Percentiles rank a stretch among this genome's conserved stretches.
Conservation (phyloP, 2,113 vertebrate genomes). For the Diadophis punctatus region DNA sequence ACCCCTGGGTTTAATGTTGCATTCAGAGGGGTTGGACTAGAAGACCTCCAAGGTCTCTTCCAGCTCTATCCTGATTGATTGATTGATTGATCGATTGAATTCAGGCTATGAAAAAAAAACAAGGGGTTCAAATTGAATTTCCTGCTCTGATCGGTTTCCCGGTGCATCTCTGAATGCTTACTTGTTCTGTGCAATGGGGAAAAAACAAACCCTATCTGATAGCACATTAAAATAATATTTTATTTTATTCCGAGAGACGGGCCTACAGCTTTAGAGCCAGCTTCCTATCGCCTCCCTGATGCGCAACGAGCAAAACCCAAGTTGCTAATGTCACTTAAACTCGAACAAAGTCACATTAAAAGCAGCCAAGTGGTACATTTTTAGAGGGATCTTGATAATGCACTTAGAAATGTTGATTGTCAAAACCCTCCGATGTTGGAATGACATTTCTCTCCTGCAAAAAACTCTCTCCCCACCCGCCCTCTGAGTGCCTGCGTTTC, state of each 20-base stretch:
- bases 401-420: background rate
- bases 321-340: background rate
- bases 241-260: background rate
- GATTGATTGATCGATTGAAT: background rate
- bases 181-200: background rate
- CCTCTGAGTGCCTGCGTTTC: background rate
- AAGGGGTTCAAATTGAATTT: background rate
- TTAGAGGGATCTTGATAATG: background rate
- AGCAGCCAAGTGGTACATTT: background rate
- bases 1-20: background rate
- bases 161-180: background rate
- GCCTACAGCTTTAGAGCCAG: background rate
- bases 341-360: background rate
- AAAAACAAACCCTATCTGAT: background rate
- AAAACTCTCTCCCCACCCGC: background rate
- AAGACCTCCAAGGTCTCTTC: background rate
- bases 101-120: background rate
- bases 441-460: background rate
- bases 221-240: background rate
- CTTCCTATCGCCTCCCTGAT: background rate
- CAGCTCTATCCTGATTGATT: background rate
- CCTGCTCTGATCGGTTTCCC: background rate
- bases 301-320: background rate
- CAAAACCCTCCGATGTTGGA: background rate
- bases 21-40: background rate